phyloP scores from a whole-genome alignment of 92 coral and sea anemone species.

The Zoanthus sociatus region DNA sequence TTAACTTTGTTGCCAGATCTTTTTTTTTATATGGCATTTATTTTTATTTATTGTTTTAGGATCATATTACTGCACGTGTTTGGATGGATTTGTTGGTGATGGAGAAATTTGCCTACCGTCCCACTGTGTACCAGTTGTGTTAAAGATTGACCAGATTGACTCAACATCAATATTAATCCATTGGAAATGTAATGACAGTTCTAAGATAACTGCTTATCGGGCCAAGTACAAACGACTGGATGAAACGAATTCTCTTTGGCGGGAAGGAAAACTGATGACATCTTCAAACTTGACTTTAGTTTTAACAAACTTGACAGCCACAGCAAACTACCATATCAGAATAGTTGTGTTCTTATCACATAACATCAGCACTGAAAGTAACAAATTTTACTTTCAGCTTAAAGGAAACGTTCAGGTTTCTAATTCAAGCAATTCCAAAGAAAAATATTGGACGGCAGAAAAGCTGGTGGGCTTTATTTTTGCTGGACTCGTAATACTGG shows the following conservation, averaged over 20 bases:
- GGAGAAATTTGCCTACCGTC: constrained; percentile 48
- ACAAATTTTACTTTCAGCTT: neutral
- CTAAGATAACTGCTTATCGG: constrained; percentile 13
- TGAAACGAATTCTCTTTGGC: constrained; percentile 4
- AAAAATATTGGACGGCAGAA: neutral
- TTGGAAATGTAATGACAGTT: constrained; percentile 49
- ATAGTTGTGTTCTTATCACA: neutral
- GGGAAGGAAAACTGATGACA: neutral
- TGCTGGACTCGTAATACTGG: neutral
- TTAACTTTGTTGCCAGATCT: neutral
- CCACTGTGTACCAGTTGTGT: constrained; percentile 16
- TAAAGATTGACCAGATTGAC: constrained; percentile 32
- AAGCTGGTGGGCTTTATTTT: neutral
- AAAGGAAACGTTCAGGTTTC: neutral
- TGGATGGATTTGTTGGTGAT: constrained; percentile 51
- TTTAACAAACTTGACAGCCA: neutral
- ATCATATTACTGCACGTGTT: constrained; percentile 54
- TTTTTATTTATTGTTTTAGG: constrained; percentile 19
- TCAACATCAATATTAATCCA: constrained; percentile 28
- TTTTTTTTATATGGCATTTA: neutral
- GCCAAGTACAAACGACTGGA: neutral
- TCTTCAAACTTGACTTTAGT: constrained; percentile 8
- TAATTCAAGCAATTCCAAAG: neutral
- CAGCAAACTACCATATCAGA: neutral
- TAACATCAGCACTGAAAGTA: neutral